A percentile compares a stretch with the other conserved stretches of the same genome.
Evolutionary conservation across 1,140 invertebrate genomes (phyloP).

Genomic region (Parasteatoda tepidariorum): DNA sequence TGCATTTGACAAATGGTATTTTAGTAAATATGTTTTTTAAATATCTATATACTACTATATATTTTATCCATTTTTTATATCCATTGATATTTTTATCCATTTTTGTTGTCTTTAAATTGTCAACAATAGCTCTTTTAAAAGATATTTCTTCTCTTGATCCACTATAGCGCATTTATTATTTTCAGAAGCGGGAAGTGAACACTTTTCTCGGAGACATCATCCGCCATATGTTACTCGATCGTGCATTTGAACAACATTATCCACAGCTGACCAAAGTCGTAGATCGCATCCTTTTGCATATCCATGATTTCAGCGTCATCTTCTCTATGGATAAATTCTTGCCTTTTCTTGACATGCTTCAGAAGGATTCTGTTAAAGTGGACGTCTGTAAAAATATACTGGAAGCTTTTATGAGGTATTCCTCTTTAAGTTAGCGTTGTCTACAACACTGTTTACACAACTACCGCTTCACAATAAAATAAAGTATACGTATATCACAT

Average conservation of each 20-base stretch:
- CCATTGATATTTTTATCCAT: no score
- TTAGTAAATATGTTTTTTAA: no score
- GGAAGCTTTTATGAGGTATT: slow-evolving; percentile 75
- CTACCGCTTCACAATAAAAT: no score
- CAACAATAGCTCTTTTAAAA: no score
- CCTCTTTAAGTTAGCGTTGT: no score
- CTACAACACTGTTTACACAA: no score
- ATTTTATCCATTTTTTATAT: no score
- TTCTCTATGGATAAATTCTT: slow-evolving; percentile 89
- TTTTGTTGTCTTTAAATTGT: no score
- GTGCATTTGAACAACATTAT: slow-evolving; percentile 82
- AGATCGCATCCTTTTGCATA: slow-evolving; percentile 77
- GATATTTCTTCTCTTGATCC: no score
- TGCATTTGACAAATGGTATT: no score
- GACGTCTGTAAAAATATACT: slow-evolving; percentile 87
- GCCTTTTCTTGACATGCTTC: slow-evolving; percentile 88
- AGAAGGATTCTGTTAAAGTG: slow-evolving; percentile 83
- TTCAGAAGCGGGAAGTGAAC: slow-evolving; percentile 84
- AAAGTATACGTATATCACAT: no score
- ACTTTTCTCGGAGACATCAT: slow-evolving; percentile 87
- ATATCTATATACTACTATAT: no score
- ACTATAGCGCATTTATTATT: slow-evolving; percentile 61
- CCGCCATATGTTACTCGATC: slow-evolving; percentile 77
- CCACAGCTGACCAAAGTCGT: slow-evolving; percentile 81
- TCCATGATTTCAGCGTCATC: slow-evolving; percentile 80